phyloP scores from a whole-genome alignment of 2,113 vertebrate genomes.

The Emydocephalus ijimae region DNA sequence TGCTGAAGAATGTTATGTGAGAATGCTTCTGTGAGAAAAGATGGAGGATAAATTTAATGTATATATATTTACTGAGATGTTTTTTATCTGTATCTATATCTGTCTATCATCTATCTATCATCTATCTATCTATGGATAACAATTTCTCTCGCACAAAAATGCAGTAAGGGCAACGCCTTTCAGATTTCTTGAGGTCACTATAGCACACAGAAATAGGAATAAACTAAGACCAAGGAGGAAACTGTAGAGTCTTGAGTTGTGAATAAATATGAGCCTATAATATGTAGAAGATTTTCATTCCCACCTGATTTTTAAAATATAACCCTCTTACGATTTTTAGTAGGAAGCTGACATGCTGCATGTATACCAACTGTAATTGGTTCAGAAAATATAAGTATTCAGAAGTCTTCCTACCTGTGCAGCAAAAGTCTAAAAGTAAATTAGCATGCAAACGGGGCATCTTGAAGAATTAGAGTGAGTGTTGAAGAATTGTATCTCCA shows the following conservation, averaged over 20 bases:
- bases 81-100: too few relatives aligned
- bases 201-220: not conserved
- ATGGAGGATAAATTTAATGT: too few relatives aligned
- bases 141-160: not conserved
- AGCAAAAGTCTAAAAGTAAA: not conserved
- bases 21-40: too few relatives aligned
- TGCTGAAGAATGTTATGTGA: too few relatives aligned
- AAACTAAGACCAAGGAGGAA: not conserved
- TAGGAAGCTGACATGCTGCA: not conserved
- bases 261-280: not conserved
- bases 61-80: too few relatives aligned
- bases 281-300: not conserved
- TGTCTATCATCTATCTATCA: too few relatives aligned
- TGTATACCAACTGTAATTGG: not conserved
- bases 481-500: not conserved
- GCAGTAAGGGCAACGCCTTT: not conserved
- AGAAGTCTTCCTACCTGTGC: not conserved
- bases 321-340: not conserved
- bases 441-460: not conserved
- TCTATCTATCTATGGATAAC: too few relatives aligned
- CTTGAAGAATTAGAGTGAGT: not conserved
- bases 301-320: not conserved
- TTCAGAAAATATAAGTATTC: not conserved
- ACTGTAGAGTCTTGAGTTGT: not conserved
- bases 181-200: not conserved